phyloP scores from a whole-genome alignment of 2,797 vertebrate species.

The Parauchenoglanis ngamensis region DNA sequence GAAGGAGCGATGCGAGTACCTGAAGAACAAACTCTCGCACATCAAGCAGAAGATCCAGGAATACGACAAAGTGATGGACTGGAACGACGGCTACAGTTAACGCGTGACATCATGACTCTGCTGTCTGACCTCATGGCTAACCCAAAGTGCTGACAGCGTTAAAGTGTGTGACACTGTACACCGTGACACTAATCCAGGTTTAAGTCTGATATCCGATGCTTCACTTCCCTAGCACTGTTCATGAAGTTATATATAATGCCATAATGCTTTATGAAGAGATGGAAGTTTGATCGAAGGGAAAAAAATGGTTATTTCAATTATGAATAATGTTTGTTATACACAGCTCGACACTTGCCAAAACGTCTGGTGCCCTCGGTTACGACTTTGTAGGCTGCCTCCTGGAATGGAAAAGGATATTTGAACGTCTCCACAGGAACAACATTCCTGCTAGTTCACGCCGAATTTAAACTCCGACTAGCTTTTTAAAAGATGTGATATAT shows the following conservation, averaged over 20 bases:
- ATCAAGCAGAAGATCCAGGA: conserved; percentile 96
- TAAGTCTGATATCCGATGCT: not conserved
- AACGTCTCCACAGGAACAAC: not conserved
- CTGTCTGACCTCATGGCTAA: not conserved
- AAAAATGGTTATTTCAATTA: not conserved
- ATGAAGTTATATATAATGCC: not conserved
- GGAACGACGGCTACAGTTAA: conserved; percentile 70
- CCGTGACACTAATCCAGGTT: not conserved
- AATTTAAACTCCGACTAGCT: not conserved
- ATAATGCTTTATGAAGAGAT: not conserved
- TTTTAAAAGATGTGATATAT: too few relatives aligned
- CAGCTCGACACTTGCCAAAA: not conserved
- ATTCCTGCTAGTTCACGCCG: not conserved
- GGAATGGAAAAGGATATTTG: too few relatives aligned
- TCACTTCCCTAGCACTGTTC: not conserved
- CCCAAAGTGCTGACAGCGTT: not conserved
- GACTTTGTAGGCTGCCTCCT: not conserved
- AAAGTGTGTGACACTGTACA: not conserved
- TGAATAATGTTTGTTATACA: not conserved
- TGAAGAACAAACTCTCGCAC: conserved; percentile 95
- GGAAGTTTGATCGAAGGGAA: not conserved
- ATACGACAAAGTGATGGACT: conserved; percentile 84
- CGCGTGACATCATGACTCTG: not conserved
- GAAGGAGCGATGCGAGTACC: conserved; percentile 92
- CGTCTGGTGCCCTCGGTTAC: not conserved